phyloP scores from a whole-genome alignment of 2,113 vertebrate genomes.

The Solea solea region DNA sequence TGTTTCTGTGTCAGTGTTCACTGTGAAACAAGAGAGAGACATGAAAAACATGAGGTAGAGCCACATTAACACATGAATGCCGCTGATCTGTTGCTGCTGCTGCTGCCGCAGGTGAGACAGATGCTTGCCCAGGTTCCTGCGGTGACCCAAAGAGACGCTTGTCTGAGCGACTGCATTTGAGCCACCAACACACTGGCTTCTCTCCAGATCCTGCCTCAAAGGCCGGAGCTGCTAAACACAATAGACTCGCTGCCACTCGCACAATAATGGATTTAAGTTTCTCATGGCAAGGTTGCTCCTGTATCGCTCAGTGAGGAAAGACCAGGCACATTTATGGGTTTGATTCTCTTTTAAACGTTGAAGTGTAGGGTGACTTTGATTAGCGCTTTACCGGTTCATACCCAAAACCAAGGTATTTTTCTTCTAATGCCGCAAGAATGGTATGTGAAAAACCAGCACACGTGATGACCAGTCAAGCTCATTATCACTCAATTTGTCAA shows the following conservation, averaged over 20 bases:
- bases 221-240: slow-evolving; percentile 47
- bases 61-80: slow-evolving; percentile 29
- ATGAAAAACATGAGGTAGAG: slow-evolving; percentile 7
- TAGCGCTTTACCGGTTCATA: no score
- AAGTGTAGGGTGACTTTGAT: neutral
- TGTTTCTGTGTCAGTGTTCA: slow-evolving; percentile 95
- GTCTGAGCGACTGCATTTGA: slow-evolving; percentile 65
- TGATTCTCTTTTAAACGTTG: slow-evolving; percentile 7
- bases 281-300: slow-evolving; percentile 14
- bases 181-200: slow-evolving; percentile 52
- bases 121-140: slow-evolving; percentile 51
- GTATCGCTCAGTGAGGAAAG: neutral
- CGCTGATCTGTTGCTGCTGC: slow-evolving; percentile 21
- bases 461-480: no score
- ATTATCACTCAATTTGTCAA: neutral
- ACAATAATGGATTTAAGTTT: slow-evolving; percentile 46
- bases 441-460: no score
- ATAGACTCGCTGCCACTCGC: slow-evolving; percentile 46
- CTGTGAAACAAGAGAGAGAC: slow-evolving; percentile 70
- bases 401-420: no score
- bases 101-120: slow-evolving; percentile 44
- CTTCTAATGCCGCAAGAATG: no score
- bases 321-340: neutral
- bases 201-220: slow-evolving; percentile 54
- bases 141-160: slow-evolving; percentile 58